These are phyloP conservation scores for Chionodraco myersi DNA, from an alignment of 2,113 vertebrate genomes.

Conservation along the genomic window DNA sequence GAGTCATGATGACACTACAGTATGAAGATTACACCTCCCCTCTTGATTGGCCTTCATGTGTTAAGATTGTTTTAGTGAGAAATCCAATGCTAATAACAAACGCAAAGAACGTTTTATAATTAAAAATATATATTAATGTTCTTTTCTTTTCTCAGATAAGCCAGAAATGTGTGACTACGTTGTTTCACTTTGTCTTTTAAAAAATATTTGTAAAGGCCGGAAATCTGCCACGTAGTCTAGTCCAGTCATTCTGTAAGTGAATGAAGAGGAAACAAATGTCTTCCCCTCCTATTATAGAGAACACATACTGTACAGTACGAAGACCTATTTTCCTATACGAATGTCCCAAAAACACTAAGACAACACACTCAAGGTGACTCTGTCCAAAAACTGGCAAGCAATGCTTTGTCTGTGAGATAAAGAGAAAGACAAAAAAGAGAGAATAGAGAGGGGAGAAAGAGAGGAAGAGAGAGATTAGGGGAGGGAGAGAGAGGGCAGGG, in stretches of 20 bases:
- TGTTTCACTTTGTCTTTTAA: background rate
- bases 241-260: background rate
- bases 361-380: constrained; percentile 70
- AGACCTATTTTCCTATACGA: background rate
- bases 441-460: constrained; percentile 33
- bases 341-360: constrained; percentile 6
- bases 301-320: background rate
- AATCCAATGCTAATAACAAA: background rate
- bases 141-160: background rate
- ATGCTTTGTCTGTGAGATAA: constrained; percentile 62
- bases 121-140: background rate
- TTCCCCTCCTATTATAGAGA: background rate
- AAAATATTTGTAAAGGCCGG: background rate
- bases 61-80: background rate
- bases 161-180: background rate
- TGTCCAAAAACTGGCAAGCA: constrained; percentile 42
- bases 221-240: constrained; percentile 1
- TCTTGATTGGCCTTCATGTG: background rate
- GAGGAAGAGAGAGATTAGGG: constrained; percentile 57
- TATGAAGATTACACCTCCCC: background rate
- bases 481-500: background rate
- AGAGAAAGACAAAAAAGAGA: constrained; percentile 59
- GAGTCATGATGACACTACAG: constrained; percentile 12
- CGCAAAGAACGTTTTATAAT: background rate
- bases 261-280: background rate